A percentile compares a stretch with the other conserved stretches of the same genome.
These are phyloP conservation scores for Helicoverpa zea DNA, from an alignment of 1,140 invertebrate species.

Conservation along the genomic window DNA sequence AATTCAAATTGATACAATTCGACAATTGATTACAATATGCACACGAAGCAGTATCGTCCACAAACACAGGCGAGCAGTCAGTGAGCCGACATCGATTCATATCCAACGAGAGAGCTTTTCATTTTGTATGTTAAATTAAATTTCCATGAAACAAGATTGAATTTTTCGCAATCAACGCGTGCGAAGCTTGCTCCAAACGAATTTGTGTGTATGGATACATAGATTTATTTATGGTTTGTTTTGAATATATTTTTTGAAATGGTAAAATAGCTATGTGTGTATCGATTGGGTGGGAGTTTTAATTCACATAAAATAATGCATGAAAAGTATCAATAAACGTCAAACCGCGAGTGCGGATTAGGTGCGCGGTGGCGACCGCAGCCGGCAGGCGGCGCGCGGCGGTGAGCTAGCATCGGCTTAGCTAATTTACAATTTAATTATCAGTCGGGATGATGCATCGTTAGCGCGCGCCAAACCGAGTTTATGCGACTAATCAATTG, in stretches of 20 bases:
- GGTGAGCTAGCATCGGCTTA: slow-evolving; percentile 79
- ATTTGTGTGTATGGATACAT: slow-evolving; percentile 53
- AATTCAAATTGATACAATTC: slow-evolving; percentile 84
- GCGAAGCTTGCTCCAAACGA: slow-evolving; percentile 71
- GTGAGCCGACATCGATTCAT: slow-evolving; percentile 81
- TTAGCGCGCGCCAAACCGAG: slow-evolving; percentile 85
- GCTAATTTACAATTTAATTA: slow-evolving; percentile 87
- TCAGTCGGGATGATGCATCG: slow-evolving; percentile 84
- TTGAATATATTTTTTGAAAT: slow-evolving; percentile 6
- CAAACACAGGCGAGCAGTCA: slow-evolving; percentile 84
- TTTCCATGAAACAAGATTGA: slow-evolving; percentile 87
- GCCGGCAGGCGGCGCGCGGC: slow-evolving; percentile 55
- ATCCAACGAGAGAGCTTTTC: slow-evolving; percentile 83
- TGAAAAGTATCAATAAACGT: slow-evolving; percentile 56
- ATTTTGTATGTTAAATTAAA: slow-evolving; percentile 87
- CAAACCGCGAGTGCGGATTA: slow-evolving; percentile 44
- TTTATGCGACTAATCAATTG: slow-evolving; percentile 87
- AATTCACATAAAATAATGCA: slow-evolving; percentile 15
- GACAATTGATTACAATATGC: slow-evolving; percentile 86
- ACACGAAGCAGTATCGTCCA: slow-evolving; percentile 83
- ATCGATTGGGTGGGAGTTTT: not conserved
- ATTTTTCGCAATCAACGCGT: slow-evolving; percentile 85
- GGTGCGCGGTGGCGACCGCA: slow-evolving; percentile 57
- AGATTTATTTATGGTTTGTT: slow-evolving; percentile 64
- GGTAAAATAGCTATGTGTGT: not conserved